A percentile compares a stretch with the other conserved stretches of the same genome.
These are phyloP conservation scores for Xenotilapia caudafasciata DNA, from an alignment of 2,113 vertebrate genomes.

Conservation along the genomic window DNA sequence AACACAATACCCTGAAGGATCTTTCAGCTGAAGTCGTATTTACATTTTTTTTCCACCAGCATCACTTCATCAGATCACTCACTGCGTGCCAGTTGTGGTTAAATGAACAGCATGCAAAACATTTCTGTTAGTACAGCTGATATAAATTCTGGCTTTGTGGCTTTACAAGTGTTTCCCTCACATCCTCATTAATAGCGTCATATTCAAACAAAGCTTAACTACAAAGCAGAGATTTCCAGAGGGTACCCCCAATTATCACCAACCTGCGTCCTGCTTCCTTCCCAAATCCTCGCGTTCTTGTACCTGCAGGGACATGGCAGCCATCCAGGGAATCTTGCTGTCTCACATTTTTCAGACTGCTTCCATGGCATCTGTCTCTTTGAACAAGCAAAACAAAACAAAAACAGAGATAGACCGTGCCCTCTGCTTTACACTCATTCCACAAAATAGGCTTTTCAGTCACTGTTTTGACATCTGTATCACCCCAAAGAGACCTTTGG, in stretches of 20 bases:
- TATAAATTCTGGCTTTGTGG: slow-evolving; percentile 3
- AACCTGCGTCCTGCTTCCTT: not conserved
- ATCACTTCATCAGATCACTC: not conserved
- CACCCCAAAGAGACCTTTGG: not conserved
- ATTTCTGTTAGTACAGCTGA: not conserved
- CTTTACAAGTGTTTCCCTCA: not conserved
- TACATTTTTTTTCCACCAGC: not conserved
- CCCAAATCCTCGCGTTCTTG: not conserved
- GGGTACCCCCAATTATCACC: slow-evolving; percentile 2
- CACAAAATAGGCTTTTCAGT: not conserved
- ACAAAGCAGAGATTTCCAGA: slow-evolving; percentile 19
- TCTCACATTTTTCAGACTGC: slow-evolving; percentile 21
- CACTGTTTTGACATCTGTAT: not conserved
- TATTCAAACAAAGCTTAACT: slow-evolving; percentile 24
- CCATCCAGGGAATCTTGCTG: slow-evolving; percentile 16
- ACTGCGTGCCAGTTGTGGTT: not conserved
- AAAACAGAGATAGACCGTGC: not conserved
- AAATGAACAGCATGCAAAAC: not conserved
- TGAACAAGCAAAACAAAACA: not conserved
- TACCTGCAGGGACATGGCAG: slow-evolving; percentile 21
- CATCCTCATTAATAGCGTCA: slow-evolving; percentile 15
- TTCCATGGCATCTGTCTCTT: slow-evolving; percentile 1
- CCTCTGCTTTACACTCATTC: not conserved
- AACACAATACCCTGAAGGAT: not conserved
- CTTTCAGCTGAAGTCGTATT: slow-evolving; percentile 5